phyloP scores from a whole-genome alignment of 2,797 vertebrate genomes.

The Acanthiza pusilla region DNA sequence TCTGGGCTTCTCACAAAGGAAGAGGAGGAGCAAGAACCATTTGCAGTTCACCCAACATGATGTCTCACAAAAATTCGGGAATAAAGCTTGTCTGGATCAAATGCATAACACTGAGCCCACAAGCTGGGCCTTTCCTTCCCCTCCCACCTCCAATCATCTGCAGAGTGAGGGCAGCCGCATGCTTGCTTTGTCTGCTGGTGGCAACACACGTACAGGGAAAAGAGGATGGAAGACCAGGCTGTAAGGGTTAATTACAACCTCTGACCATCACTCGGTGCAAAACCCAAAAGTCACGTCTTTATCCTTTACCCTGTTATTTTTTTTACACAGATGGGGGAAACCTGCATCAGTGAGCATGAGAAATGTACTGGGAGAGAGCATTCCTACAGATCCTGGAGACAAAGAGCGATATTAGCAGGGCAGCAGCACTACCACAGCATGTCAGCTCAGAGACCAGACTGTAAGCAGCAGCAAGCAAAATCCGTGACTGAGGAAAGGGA shows the following conservation, averaged over 20 bases:
- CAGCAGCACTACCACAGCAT: background rate
- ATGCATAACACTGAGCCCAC: fast-evolving
- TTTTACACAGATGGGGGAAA: background rate
- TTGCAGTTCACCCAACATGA: background rate
- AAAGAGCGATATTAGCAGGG: background rate
- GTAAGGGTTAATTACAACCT: background rate
- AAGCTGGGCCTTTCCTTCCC: background rate
- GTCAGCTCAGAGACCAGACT: background rate
- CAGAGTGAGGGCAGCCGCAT: background rate
- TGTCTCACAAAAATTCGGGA: background rate
- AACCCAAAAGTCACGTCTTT: slow-evolving; percentile 19
- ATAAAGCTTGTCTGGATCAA: background rate
- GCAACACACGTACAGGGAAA: background rate
- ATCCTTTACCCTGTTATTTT: background rate
- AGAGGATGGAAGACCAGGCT: background rate
- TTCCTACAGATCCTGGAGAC: background rate
- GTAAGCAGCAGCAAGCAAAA: slow-evolving; percentile 28
- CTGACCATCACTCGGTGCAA: background rate
- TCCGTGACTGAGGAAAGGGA: background rate
- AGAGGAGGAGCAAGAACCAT: background rate
- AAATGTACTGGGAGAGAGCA: background rate
- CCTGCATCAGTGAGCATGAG: background rate
- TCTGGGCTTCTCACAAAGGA: background rate
- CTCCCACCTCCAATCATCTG: background rate
- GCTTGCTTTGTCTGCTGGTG: background rate